phyloP scores from a whole-genome alignment of 2,113 vertebrate species.

The Mus pahari region DNA sequence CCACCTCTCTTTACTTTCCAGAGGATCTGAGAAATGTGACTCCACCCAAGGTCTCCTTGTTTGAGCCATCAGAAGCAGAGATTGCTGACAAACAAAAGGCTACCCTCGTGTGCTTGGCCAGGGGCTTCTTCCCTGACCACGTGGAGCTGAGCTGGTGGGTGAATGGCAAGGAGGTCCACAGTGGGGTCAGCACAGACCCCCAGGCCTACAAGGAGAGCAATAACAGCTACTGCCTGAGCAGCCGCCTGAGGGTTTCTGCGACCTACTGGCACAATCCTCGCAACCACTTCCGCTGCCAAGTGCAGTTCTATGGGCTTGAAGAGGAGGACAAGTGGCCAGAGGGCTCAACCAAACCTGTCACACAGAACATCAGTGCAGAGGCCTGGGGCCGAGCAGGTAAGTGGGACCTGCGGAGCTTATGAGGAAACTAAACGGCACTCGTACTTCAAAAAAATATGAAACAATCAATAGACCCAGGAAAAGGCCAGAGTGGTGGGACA shows the following conservation, averaged over 20 bases:
- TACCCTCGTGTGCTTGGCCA: constrained; percentile 92
- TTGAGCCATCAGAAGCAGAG: constrained; percentile 87
- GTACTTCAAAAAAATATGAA: too few relatives aligned
- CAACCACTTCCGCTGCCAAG: constrained; percentile 86
- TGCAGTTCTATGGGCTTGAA: constrained; percentile 79
- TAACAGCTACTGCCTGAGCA: constrained; percentile 88
- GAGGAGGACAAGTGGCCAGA: rapidly evolving
- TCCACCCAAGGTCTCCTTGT: constrained; percentile 85
- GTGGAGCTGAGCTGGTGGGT: constrained; percentile 89
- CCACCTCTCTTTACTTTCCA: constrained; percentile 75
- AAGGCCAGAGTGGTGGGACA: not conserved
- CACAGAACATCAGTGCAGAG: constrained; percentile 41
- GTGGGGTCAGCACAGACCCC: constrained; percentile 86
- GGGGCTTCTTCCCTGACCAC: constrained; percentile 93
- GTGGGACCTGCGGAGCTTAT: rapidly evolving
- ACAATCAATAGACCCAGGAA: not conserved
- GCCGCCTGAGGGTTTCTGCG: constrained; percentile 87
- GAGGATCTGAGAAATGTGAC: not conserved
- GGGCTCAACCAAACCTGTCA: not conserved
- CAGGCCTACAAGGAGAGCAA: constrained; percentile 45
- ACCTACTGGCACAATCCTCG: constrained; percentile 82
- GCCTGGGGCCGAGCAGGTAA: constrained; percentile 64
- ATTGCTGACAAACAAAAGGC: constrained; percentile 82
- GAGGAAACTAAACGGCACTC: rapidly evolving
- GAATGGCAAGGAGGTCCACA: rapidly evolving